These are phyloP conservation scores for Myrmecophaga tridactyla DNA, from an alignment of 2,113 vertebrate species.

Conservation along the genomic window DNA sequence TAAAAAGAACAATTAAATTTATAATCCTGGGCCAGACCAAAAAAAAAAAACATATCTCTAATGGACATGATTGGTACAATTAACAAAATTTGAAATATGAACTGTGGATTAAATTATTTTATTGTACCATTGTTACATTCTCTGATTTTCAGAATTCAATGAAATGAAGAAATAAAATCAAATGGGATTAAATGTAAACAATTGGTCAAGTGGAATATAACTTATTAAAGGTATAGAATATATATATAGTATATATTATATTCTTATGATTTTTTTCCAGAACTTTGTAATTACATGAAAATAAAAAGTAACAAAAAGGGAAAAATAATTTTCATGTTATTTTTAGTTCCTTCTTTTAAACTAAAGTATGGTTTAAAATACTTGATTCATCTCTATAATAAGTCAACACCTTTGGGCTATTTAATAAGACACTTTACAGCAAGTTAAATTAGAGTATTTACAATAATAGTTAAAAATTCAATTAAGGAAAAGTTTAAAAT, in stretches of 20 bases:
- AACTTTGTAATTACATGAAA: conserved; percentile 27
- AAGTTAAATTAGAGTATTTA: conserved; percentile 51
- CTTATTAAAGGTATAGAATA: too few species aligned
- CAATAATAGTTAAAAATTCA: conserved; percentile 58
- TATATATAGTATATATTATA: too few species aligned
- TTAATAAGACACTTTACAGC: conserved; percentile 22
- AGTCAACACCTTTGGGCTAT: background rate
- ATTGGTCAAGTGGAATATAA: background rate
- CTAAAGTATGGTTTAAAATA: background rate
- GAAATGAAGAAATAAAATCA: background rate
- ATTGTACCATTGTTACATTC: background rate
- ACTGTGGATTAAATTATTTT: background rate
- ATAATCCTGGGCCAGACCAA: background rate
- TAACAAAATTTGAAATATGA: background rate
- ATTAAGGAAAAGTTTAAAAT: conserved; percentile 56
- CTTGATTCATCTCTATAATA: conserved; percentile 34
- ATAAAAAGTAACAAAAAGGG: background rate
- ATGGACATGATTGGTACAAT: background rate
- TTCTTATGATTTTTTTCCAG: background rate
- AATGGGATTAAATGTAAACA: background rate
- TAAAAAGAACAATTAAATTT: background rate
- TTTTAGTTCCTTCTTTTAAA: conserved; percentile 29
- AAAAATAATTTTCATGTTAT: background rate
- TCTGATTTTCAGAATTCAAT: background rate
- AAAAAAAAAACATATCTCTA: background rate